Conservation (phyloP, 1,140 invertebrate genomes). For the Nasonia vitripennis region DNA sequence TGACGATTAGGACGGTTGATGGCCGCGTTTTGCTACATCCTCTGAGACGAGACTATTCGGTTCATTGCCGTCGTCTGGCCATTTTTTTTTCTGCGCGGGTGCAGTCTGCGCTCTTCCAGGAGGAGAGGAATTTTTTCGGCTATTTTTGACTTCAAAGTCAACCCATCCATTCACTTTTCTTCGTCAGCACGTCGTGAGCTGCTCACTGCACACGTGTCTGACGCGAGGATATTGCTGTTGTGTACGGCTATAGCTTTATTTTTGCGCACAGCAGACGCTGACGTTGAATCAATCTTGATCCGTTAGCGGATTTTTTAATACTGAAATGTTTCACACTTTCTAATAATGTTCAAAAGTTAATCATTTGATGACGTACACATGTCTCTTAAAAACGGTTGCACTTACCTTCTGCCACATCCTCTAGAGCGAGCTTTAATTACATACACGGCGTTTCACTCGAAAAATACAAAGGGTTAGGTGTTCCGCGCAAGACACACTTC, state of each 20-base stretch:
- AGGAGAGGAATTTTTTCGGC: conserved; percentile 61
- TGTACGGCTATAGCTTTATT: conserved; percentile 54
- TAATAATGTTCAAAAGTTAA: neutral
- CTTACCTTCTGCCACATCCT: neutral
- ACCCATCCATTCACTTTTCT: conserved; percentile 26
- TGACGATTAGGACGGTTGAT: too few species aligned
- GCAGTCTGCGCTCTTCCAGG: neutral
- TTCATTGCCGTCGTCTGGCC: conserved; percentile 63
- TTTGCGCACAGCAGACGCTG: conserved; percentile 41
- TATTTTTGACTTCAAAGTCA: conserved; percentile 68
- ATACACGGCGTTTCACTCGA: neutral
- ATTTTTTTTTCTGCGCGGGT: conserved; percentile 58
- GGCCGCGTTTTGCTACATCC: neutral
- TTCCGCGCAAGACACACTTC: neutral
- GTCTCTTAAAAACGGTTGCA: neutral
- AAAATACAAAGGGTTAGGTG: neutral
- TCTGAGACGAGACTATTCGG: conserved; percentile 24
- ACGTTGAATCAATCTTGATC: conserved; percentile 38
- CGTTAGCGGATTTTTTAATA: conserved; percentile 15
- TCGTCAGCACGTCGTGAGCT: neutral
- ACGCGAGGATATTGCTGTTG: conserved; percentile 26
- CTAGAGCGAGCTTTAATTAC: too few species aligned
- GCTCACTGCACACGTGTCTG: conserved; percentile 8
- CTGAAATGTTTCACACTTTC: neutral
- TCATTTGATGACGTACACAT: neutral